A percentile compares a stretch with the other conserved stretches of the same genome.
Conservation (phyloP, 2,113 vertebrate species). For the Upupa epops region DNA sequence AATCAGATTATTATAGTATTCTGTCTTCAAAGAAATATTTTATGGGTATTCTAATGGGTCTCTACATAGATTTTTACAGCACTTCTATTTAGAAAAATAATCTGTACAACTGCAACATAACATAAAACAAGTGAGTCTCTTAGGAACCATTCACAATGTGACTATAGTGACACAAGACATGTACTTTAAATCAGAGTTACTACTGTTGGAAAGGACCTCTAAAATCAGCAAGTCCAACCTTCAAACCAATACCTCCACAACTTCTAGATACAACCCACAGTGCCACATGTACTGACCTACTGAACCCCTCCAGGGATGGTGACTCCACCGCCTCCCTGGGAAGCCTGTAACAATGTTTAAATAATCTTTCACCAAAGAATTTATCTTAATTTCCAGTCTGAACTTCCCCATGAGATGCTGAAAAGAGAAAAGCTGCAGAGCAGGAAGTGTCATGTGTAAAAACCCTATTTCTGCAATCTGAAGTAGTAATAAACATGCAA, state of each 20-base stretch:
- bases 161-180: not conserved
- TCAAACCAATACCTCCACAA: no score
- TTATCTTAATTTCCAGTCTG: no score
- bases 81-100: not conserved
- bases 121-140: not conserved
- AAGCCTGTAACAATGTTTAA: no score
- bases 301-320: no score
- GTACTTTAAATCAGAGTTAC: not conserved
- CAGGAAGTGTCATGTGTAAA: not conserved
- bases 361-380: no score
- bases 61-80: not conserved
- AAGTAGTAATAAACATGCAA: not conserved
- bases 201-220: no score
- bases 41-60: not conserved
- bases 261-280: no score
- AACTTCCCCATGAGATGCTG: not conserved
- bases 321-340: no score
- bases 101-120: not conserved
- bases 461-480: not conserved
- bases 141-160: not conserved
- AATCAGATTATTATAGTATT: conserved; percentile 19
- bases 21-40: conserved; percentile 12
- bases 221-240: no score
- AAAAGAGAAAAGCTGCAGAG: not conserved
- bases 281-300: no score